These are phyloP conservation scores for Raja brachyura DNA, from an alignment of 2,113 vertebrate genomes.

Conservation along the genomic window DNA sequence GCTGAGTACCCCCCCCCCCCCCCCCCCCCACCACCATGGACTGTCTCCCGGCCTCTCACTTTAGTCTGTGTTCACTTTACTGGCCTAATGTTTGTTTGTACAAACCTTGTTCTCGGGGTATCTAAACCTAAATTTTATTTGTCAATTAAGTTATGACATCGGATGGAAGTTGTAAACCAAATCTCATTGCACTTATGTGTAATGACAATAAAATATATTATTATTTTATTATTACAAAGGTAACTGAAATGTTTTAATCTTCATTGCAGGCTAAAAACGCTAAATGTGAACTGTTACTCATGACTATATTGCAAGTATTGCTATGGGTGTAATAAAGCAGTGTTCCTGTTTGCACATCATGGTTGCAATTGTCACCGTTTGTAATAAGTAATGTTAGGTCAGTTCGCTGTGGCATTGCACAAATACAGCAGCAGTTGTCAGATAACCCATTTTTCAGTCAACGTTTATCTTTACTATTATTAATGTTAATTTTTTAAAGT, in stretches of 20 bases:
- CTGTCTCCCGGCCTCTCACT: too few relatives aligned
- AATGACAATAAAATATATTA: too few relatives aligned
- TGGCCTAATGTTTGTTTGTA: too few relatives aligned
- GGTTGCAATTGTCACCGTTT: neutral
- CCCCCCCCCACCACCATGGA: too few relatives aligned
- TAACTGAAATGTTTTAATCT: neutral
- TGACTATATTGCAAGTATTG: neutral
- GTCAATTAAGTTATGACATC: too few relatives aligned
- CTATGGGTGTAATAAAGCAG: neutral
- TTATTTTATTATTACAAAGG: too few relatives aligned
- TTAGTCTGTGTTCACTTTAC: too few relatives aligned
- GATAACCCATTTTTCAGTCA: neutral
- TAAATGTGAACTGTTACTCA: neutral
- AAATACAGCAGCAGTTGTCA: neutral
- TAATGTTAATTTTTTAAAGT: neutral
- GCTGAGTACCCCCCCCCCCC: too few relatives aligned
- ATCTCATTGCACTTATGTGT: too few relatives aligned
- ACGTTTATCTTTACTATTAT: neutral
- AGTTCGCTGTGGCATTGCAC: neutral
- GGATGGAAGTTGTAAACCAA: too few relatives aligned
- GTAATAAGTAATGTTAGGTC: neutral
- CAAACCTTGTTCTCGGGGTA: too few relatives aligned
- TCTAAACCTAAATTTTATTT: too few relatives aligned
- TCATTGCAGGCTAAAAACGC: neutral
- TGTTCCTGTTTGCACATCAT: neutral